phyloP scores from a whole-genome alignment of 92 coral and sea anemone genomes.

The Pocillopora meandrina region DNA sequence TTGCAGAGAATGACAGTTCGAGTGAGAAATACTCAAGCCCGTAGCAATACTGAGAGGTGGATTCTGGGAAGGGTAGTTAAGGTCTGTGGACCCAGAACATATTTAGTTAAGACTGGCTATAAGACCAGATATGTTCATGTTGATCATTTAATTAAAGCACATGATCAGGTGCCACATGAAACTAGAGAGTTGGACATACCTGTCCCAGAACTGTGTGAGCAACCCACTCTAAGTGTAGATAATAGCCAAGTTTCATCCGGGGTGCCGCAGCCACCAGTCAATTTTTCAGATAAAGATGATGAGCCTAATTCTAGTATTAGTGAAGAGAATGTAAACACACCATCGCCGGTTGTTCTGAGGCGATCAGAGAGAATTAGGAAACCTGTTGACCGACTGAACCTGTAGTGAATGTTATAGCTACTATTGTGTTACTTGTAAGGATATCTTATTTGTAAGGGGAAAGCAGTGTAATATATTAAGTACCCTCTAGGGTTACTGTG shows the following conservation, averaged over 20 bases:
- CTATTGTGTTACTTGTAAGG: not conserved
- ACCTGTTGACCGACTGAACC: not conserved
- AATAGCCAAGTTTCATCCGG: not conserved
- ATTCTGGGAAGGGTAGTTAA: slow-evolving; percentile 21
- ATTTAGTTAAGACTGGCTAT: slow-evolving; percentile 30
- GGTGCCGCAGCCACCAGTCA: slow-evolving; percentile 20
- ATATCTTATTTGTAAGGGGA: not conserved
- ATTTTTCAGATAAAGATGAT: slow-evolving; percentile 14
- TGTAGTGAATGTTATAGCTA: not conserved
- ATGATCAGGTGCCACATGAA: slow-evolving; percentile 21
- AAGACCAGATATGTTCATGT: slow-evolving; percentile 57
- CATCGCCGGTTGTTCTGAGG: not conserved
- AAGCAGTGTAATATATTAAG: slow-evolving; percentile 1
- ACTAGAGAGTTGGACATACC: slow-evolving; percentile 3
- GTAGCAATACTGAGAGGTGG: slow-evolving; percentile 24
- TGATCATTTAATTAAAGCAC: slow-evolving; percentile 48
- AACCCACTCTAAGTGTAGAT: slow-evolving; percentile 5
- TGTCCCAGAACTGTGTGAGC: slow-evolving; percentile 17
- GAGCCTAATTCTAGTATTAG: not conserved
- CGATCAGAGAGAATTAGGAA: not conserved
- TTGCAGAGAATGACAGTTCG: slow-evolving; percentile 41
- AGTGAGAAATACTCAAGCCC: slow-evolving; percentile 32
- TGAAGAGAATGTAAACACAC: not conserved
- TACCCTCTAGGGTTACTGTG: not conserved
- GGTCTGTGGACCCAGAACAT: slow-evolving; percentile 22